phyloP scores from a whole-genome alignment of 2,797 vertebrate species.

The Sebastolobus alascanus region DNA sequence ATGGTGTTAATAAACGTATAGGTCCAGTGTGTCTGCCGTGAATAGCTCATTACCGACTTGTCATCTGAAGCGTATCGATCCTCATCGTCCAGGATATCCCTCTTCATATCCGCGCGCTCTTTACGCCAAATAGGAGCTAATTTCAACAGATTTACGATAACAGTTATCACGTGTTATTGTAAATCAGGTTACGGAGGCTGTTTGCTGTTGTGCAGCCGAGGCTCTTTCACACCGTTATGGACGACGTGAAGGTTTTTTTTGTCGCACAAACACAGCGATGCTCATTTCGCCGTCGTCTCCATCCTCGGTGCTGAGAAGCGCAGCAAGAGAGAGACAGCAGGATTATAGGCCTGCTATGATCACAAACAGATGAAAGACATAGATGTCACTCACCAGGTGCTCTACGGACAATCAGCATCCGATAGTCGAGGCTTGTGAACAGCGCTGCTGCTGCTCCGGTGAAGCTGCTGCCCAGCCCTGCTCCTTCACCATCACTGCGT shows the following conservation, averaged over 20 bases:
- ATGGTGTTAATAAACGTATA: background rate
- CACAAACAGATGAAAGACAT: background rate
- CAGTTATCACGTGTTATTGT: conserved; percentile 32
- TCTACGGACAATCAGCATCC: conserved; percentile 60
- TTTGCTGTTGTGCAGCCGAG: conserved; percentile 30
- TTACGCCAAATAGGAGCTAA: background rate
- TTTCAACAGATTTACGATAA: conserved; percentile 13
- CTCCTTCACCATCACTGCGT: conserved; percentile 21
- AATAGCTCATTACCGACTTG: conserved; percentile 33
- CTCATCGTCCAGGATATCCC: background rate
- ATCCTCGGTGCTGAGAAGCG: conserved; percentile 8
- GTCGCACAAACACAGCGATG: conserved; percentile 56
- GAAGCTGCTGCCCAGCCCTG: conserved; percentile 73
- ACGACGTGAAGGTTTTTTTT: conserved; percentile 29
- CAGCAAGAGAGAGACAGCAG: background rate
- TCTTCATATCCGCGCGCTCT: background rate
- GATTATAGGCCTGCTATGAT: background rate
- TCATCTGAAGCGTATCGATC: conserved; percentile 39
- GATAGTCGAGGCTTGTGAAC: conserved; percentile 36
- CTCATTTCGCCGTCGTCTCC: conserved; percentile 35
- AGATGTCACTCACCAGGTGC: conserved; percentile 66
- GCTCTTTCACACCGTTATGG: conserved; percentile 51
- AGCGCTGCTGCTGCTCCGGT: conserved; percentile 16
- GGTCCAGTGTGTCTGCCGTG: background rate
- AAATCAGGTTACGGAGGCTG: conserved; percentile 17